phyloP scores from a whole-genome alignment of 2,797 vertebrate genomes.

The Cossypha heuglini region DNA sequence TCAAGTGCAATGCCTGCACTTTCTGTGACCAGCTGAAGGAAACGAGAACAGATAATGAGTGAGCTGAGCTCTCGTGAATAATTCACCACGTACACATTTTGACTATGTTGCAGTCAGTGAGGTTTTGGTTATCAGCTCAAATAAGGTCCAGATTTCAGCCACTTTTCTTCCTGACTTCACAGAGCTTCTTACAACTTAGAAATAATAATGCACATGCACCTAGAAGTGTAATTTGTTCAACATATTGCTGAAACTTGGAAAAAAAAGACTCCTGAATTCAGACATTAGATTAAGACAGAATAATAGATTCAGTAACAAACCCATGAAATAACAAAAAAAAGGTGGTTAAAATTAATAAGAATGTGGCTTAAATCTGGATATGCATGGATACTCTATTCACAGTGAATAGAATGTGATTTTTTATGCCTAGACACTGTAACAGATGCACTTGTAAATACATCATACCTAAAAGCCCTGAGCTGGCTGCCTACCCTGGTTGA shows the following conservation, averaged over 20 bases:
- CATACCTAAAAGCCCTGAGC: neutral
- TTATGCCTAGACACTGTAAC: neutral
- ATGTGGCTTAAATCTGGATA: neutral
- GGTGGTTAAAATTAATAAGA: neutral
- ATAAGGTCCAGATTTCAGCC: neutral
- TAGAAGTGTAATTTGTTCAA: neutral
- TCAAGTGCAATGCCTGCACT: neutral
- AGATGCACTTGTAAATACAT: neutral
- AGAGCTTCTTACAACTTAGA: neutral
- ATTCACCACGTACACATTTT: neutral
- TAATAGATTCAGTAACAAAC: neutral
- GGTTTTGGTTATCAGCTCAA: neutral
- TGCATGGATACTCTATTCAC: neutral
- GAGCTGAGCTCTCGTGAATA: neutral
- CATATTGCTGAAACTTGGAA: neutral
- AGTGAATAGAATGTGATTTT: neutral
- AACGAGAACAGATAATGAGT: neutral
- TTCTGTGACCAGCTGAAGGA: neutral
- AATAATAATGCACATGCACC: accelerated
- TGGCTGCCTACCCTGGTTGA: neutral
- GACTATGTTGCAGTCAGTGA: neutral
- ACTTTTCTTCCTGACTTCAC: neutral
- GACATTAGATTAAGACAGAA: neutral
- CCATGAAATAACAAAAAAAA: neutral
- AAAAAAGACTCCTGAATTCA: neutral